Evolutionary conservation across 2,113 vertebrate genomes (phyloP).

Genomic region (Paracanthobrama guichenoti): DNA sequence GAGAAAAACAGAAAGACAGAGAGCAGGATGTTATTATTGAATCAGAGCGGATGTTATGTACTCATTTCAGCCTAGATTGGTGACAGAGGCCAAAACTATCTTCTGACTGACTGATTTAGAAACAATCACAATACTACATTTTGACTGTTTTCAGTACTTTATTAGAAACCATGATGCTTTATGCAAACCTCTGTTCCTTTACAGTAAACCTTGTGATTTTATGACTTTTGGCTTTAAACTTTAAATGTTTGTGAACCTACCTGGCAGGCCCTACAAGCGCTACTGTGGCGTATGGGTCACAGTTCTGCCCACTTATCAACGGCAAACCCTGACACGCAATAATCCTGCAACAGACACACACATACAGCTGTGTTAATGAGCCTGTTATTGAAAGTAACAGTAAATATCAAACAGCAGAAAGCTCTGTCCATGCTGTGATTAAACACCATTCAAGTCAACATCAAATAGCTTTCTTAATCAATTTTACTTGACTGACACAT

Average conservation of each 20-base stretch:
- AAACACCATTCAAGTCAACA: neutral
- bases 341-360: slow-evolving; percentile 75
- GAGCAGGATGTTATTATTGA: slow-evolving; percentile 37
- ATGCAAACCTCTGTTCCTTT: neutral
- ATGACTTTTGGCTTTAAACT: neutral
- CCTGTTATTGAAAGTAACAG: neutral
- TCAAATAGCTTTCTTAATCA: neutral
- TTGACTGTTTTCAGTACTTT: neutral
- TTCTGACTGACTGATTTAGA: slow-evolving; percentile 25
- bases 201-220: neutral
- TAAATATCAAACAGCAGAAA: neutral
- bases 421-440: neutral
- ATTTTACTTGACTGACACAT: neutral
- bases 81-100: neutral
- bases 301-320: slow-evolving; percentile 93
- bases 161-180: neutral
- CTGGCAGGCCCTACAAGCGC: slow-evolving; percentile 93
- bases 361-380: neutral
- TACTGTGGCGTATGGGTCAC: slow-evolving; percentile 93
- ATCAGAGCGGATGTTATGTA: slow-evolving; percentile 40
- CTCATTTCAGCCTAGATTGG: slow-evolving; percentile 18
- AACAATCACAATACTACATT: slow-evolving; percentile 1
- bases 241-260: slow-evolving; percentile 68
- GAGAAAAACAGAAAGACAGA: slow-evolving; percentile 5
- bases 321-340: slow-evolving; percentile 94